These are phyloP conservation scores for Stegophylla sp. DNA, from an alignment of 2,888 invertebrate species.

Conservation along the genomic window DNA sequence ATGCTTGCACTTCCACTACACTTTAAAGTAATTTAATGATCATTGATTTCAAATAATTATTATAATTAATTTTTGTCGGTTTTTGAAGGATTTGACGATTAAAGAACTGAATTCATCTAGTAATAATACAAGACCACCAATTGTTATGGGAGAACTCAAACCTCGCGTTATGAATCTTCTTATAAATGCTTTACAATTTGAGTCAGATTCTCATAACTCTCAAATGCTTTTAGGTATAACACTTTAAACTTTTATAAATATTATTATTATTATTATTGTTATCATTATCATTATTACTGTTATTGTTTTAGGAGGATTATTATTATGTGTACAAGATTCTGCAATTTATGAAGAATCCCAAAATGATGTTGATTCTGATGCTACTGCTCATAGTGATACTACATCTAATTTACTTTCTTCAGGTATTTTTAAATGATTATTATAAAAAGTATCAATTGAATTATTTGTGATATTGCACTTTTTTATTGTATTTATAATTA, in stretches of 20 bases:
- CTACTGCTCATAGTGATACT: conserved; percentile 66
- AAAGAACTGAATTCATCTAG: conserved; percentile 64
- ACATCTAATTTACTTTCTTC: conserved; percentile 74
- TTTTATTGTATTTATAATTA: conserved; percentile 61
- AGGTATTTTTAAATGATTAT: conserved; percentile 67
- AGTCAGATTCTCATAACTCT: conserved; percentile 83
- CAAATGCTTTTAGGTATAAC: conserved; percentile 78
- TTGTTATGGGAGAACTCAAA: conserved; percentile 72
- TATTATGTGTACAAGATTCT: conserved; percentile 80
- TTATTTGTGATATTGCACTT: conserved; percentile 59
- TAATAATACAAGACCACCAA: conserved; percentile 62
- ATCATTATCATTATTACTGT: background rate
- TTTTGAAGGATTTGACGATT: conserved; percentile 64
- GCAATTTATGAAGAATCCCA: conserved; percentile 78
- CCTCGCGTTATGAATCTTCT: conserved; percentile 80
- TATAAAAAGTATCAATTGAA: conserved; percentile 24
- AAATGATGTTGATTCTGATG: conserved; percentile 31
- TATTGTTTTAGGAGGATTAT: conserved; percentile 70
- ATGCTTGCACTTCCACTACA: conserved; percentile 92
- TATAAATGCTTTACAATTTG: conserved; percentile 82
- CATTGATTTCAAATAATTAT: background rate
- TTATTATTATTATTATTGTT: conserved; percentile 22
- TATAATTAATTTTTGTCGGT: background rate
- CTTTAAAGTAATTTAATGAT: conserved; percentile 70
- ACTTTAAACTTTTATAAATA: background rate